Percentiles rank a stretch among this genome's conserved stretches.
Conservation (phyloP, 1,140 invertebrate species). For the Lepidurus packardi region DNA sequence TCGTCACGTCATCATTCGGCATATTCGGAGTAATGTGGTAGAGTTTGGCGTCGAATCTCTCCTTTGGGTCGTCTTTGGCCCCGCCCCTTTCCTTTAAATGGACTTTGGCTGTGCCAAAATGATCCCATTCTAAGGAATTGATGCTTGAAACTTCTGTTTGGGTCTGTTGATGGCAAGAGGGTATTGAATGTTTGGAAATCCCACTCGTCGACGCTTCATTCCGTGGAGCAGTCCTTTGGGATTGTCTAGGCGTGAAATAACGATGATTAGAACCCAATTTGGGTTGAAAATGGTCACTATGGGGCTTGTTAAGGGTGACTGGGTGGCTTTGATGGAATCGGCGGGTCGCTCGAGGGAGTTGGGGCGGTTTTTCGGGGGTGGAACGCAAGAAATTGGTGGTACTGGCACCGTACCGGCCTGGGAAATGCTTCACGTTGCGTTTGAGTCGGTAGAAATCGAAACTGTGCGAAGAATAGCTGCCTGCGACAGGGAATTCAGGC, state of each 20-base stretch:
- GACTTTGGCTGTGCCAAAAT: neutral
- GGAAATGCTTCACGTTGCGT: slow-evolving; percentile 4
- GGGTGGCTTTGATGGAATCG: neutral
- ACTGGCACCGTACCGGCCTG: neutral
- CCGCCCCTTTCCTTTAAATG: neutral
- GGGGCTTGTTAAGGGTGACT: neutral
- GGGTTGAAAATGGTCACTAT: neutral
- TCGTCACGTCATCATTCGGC: neutral
- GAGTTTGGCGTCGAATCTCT: neutral
- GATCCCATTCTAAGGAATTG: neutral
- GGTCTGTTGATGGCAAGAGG: neutral
- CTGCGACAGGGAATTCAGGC: neutral
- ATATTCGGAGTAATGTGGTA: neutral
- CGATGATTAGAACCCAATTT: neutral
- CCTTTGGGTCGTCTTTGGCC: neutral
- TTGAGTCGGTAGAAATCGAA: neutral
- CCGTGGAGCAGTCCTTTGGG: neutral
- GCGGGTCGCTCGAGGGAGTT: neutral
- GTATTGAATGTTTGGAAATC: neutral
- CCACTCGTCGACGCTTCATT: neutral
- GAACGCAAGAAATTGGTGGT: neutral
- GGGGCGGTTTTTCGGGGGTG: neutral
- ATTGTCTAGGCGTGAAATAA: neutral
- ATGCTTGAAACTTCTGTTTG: neutral
- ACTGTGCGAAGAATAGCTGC: neutral